Base-by-base conservation (phyloP, 2,888 invertebrate species). In the Tetragonula carbonaria region DNA sequence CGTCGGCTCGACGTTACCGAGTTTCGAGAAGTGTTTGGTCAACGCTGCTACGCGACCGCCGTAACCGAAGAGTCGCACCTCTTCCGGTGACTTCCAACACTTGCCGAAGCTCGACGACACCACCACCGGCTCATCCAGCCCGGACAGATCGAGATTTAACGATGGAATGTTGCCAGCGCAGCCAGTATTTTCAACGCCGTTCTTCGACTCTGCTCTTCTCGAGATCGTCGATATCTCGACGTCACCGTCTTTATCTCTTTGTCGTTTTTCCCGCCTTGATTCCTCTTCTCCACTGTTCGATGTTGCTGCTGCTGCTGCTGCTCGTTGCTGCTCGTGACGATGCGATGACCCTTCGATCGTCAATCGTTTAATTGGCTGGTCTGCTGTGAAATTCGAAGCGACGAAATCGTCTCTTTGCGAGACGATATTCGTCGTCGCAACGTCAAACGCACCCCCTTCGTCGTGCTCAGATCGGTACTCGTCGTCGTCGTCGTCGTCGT, bases 11-110 rank as follows among this genome's bases (percentile, higher is more conserved):
- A 94, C 93, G 18, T 94, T 94, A 2, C 94, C 95, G 28, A 95
- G 92, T 63, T 94, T 91, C 0, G 95, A 95, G 78, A 97, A 97
- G 93, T 96, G 97, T 92, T 96, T 96, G 0, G 97, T 95, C 81
- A 97, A 95, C 63, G 96, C 97, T 80, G 96, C 97, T 0, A 97
- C 97, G 93, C 96, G 96, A 1, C 97, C 97, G 80, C 96, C 97
- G 80, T 96, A 96, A 0, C 97, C 96, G 33, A 33, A 33, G 2
- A 97, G 96, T 79, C 97, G 95, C 74, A 96, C 96, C 89, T 97
- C 96, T 88, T 97, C 96, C 0, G 97, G 97, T 0, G 97, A 97
- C 90, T 96, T 96, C 97, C 97, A 97, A 33, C 96, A 96, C 88
- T 96, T 96, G 16, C 45, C 50, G 14, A 38, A 38, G 18, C 16